phyloP scores from a whole-genome alignment of 2,797 vertebrate genomes.

The Pogoniulus pusillus region DNA sequence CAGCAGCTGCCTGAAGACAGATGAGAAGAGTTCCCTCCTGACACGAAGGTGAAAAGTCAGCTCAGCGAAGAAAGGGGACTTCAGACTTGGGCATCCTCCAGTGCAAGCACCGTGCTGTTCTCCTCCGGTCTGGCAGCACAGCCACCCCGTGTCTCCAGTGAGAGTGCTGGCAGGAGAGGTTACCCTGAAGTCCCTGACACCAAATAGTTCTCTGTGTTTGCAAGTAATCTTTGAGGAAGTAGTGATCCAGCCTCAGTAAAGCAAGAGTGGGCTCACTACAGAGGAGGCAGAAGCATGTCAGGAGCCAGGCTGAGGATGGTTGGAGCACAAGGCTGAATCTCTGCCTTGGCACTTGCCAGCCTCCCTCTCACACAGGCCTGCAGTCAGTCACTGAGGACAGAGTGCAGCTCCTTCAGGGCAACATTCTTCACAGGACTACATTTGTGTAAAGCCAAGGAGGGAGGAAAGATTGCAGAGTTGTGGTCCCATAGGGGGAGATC shows the following conservation, averaged over 20 bases:
- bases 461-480: neutral
- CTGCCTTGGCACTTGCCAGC: neutral
- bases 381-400: neutral
- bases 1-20: neutral
- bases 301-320: neutral
- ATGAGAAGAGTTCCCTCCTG: neutral
- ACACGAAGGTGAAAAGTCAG: neutral
- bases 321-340: neutral
- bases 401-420: neutral
- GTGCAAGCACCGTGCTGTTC: accelerated
- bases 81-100: neutral
- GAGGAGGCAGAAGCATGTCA: neutral
- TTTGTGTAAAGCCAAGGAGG: neutral
- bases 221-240: neutral
- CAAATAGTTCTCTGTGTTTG: too few relatives aligned
- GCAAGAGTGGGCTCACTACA: neutral
- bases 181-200: neutral
- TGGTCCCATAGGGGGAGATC: neutral
- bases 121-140: neutral
- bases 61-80: neutral
- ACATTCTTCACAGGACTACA: neutral
- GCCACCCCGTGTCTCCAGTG: neutral
- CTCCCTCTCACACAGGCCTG: neutral
- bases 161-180: neutral
- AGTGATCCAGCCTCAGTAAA: neutral